phyloP scores from a whole-genome alignment of 2,113 vertebrate genomes.

The Macaca fascicularis region T2T-MFA8v1.1 NC_088378.1:65295001-65295500 shows the following conservation, averaged over 20 bases:
- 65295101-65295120: constrained; percentile 14
- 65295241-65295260: neutral
- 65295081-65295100: neutral
- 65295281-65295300: neutral
- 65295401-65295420: neutral
- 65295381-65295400: neutral
- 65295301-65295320: neutral
- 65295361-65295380: neutral
- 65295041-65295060: constrained; percentile 1
- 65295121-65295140: neutral
- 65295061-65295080: neutral
- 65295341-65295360: neutral
- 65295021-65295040: neutral
- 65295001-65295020: neutral
- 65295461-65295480: constrained; percentile 39
- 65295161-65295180: neutral
- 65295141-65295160: neutral
- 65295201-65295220: constrained; percentile 18
- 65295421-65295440: neutral
- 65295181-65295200: neutral
- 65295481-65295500: constrained; percentile 40
- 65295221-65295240: neutral
- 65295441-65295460: constrained; percentile 31
- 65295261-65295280: neutral
- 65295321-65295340: neutral